Evolutionary conservation across 1,140 invertebrate species (phyloP).

Genomic region (Drosophila takahashii): DNA sequence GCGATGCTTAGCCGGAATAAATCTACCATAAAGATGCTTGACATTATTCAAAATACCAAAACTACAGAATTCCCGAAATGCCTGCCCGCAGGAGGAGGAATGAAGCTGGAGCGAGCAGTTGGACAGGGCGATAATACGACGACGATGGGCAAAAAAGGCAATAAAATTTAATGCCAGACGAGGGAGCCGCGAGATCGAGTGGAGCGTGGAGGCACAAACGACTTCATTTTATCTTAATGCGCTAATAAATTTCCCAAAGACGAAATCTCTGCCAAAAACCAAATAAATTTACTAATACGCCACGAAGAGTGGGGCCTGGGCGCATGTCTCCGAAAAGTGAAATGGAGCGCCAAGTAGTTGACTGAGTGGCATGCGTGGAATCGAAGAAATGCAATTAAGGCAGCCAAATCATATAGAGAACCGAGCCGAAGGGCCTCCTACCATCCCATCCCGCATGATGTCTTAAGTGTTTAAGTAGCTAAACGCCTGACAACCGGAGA

Average conservation of each 20-base stretch:
- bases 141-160: conserved; percentile 68
- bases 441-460: conserved; percentile 43
- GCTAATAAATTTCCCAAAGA: conserved; percentile 78
- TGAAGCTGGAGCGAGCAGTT: conserved; percentile 18
- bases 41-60: conserved; percentile 76
- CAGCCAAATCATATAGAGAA: conserved; percentile 54
- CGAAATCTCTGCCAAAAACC: conserved; percentile 80
- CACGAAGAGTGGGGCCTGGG: neutral
- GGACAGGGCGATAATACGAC: conserved; percentile 35
- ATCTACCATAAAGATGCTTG: conserved; percentile 66
- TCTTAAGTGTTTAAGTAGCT: conserved; percentile 82
- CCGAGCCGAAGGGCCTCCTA: conserved; percentile 11
- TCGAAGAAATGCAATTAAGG: conserved; percentile 79
- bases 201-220: conserved; percentile 68
- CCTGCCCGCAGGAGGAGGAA: conserved; percentile 31
- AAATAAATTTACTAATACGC: conserved; percentile 82
- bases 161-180: conserved; percentile 76
- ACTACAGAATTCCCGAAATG: conserved; percentile 72
- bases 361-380: conserved; percentile 77
- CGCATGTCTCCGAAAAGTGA: conserved; percentile 49
- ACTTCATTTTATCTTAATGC: conserved; percentile 83
- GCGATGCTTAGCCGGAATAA: conserved; percentile 55
- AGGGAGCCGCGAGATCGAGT: conserved; percentile 40
- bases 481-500: conserved; percentile 73
- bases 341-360: conserved; percentile 75